A percentile compares a stretch with the other conserved stretches of the same genome.
phyloP scores from a whole-genome alignment of 2,888 invertebrate genomes.

The Cyaniris semiargus region DNA sequence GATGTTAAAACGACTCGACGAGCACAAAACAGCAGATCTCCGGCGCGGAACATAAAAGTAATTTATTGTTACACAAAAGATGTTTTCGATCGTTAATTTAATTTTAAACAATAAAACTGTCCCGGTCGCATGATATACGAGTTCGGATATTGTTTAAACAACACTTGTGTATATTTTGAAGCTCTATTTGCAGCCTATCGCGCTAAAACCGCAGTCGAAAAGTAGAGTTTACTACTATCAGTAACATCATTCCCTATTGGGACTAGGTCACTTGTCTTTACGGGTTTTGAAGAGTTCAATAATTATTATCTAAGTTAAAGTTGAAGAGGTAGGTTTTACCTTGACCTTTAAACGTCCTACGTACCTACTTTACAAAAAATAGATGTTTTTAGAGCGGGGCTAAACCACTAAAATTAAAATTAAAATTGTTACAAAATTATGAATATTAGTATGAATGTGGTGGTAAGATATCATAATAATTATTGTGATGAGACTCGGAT shows the following conservation, averaged over 20 bases:
- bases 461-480: too few relatives aligned
- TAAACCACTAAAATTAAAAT: too few relatives aligned
- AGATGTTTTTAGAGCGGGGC: too few relatives aligned
- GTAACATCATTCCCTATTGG: not conserved
- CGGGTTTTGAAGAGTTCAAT: too few relatives aligned
- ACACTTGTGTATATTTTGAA: not conserved
- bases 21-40: constrained; percentile 21
- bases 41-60: not conserved
- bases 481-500: too few relatives aligned
- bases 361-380: too few relatives aligned
- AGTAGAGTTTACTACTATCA: not conserved
- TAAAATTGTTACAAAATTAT: too few relatives aligned
- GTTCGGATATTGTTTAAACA: constrained; percentile 7
- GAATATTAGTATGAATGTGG: too few relatives aligned
- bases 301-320: too few relatives aligned
- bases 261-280: too few relatives aligned
- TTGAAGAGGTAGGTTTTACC: too few relatives aligned
- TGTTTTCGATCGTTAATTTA: constrained; percentile 28
- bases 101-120: constrained; percentile 28
- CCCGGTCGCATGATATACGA: constrained; percentile 16
- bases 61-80: constrained; percentile 24
- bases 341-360: too few relatives aligned
- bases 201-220: not conserved
- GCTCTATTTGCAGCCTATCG: not conserved
- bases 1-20: constrained; percentile 8